Base-by-base conservation (phyloP, 2,888 invertebrate species). In the Horisme vitalbata region DNA sequence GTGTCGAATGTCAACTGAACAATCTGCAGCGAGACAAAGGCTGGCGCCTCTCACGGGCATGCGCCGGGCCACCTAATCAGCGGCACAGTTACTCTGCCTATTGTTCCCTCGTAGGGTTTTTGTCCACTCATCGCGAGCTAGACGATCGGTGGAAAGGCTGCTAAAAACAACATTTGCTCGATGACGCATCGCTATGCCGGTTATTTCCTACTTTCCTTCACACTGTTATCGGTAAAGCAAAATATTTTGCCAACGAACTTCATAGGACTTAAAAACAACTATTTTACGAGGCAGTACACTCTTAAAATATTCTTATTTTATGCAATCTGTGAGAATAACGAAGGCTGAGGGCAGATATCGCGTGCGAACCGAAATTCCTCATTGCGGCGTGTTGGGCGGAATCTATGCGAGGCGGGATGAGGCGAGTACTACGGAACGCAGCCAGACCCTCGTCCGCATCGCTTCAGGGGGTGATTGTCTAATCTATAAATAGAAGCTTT, bases 81-180 rank as follows among this genome's bases (percentile, higher is more conserved):
- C 57, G 61, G 45, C 66, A 65, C 69, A 68, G 65, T 71, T 71
- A 71, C 60, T 53, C 49, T 31, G 55, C 23, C 69, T 63, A 71
- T 71, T 72, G 69, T 71, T 63, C 65, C 57, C 52, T 52, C 63
- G 61, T 61, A 63, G 54, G 62, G 68, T 85, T 85, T 85, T 85
- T 85, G 72, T 74, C 63, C 62, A 68, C 59, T 68, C 56, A 58
- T 61, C 59, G 61, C 63, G 28, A 33, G 38, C 32, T 69, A 47
- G 44, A 45, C 35, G 48, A 68, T 66, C 56, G 70, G 79, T 75
- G 82, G 82, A 84, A 84, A 77, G 73, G 67, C 63, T 48, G 41
- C 55, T 59, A 75, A 77, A 71, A 76, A 68, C 53, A 75, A 67
- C 46, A 50, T 47, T 45, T 34, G 37, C 52, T 37, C 55, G 35